Evolutionary conservation across 1,140 invertebrate species (phyloP), one percentile per base, ranked within the genome.

Genomic region (Brachionus rubens): DNA sequence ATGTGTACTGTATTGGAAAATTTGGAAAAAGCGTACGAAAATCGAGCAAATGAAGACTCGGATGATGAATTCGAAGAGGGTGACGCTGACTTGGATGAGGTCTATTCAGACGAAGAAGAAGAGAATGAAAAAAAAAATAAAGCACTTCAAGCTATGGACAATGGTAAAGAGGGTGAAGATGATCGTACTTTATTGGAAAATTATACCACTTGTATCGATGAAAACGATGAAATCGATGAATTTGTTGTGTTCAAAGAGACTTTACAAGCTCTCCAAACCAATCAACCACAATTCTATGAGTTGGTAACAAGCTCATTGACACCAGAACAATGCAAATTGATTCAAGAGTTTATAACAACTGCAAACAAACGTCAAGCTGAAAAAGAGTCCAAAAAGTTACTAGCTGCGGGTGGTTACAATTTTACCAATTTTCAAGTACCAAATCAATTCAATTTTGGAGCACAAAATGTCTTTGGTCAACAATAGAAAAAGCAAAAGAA

Each of bases 351-450:
- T 33, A 91, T 94, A 78, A 87, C 92, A 41, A 87, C 94, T 33
- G 93, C 94, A 16, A 93, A 96, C 81, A 94, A 96, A 81, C 88
- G 93, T 59, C 92, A 91, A 83, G 94, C 93, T 52, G 93, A 92
- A 72, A 89, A 91, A 80, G 92, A 88, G 92, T 95, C 87, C 90
- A 94, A 89, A 88, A 91, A 82, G 81, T 96, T 97, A 82, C 92
- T 96, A 85, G 90, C 94, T 84, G 91, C 91, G 85, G 94, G 94
- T 82, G 94, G 91, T 79, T 95, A 92, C 81, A 88, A 89, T 79
- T 95, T 95, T 82, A 88, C 90, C 40, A 90, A 91, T 79, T 90
- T 91, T 81, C 89, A 89, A 79, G 90, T 94, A 54, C 92, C 92
- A 78, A 87, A 88, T 47, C 88, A 89, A 72, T 94, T 94, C 83